A percentile compares a stretch with the other conserved stretches of the same genome.
phyloP scores from a whole-genome alignment of 2,797 vertebrate species.

The Ambastaia sidthimunki region DNA sequence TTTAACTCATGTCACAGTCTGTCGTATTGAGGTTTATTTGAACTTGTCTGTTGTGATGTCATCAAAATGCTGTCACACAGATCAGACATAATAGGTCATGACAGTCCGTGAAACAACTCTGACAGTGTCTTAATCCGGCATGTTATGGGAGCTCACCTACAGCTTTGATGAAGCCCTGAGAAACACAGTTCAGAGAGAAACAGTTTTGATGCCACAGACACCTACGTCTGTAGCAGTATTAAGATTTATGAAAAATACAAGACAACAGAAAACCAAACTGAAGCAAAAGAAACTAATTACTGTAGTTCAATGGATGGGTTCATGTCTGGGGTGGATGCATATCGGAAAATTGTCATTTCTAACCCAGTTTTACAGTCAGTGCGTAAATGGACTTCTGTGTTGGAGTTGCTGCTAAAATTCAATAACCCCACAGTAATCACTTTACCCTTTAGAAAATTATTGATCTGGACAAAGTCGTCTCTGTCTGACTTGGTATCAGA shows the following conservation, averaged over 20 bases:
- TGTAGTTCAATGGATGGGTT: conserved; percentile 54
- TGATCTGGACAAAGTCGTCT: conserved; percentile 55
- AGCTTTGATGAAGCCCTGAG: conserved; percentile 23
- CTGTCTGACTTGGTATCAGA: conserved; percentile 48
- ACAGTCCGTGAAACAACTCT: conserved; percentile 37
- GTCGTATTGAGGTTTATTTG: conserved; percentile 31
- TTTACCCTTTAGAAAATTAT: conserved; percentile 62
- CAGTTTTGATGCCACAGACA: not conserved
- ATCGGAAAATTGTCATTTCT: conserved; percentile 59
- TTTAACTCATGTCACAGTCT: conserved; percentile 45
- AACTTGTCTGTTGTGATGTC: conserved; percentile 32
- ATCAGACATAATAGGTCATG: conserved; percentile 33
- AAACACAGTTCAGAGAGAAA: conserved; percentile 22
- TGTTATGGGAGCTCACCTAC: conserved; percentile 21
- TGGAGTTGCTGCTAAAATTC: conserved; percentile 58
- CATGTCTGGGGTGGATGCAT: conserved; percentile 33
- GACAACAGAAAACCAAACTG: conserved; percentile 43
- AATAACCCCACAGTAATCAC: conserved; percentile 57
- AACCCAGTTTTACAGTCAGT: conserved; percentile 57
- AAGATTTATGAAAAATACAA: conserved; percentile 1
- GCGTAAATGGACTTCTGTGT: conserved; percentile 55
- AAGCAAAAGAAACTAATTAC: conserved; percentile 56
- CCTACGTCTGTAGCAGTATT: not conserved
- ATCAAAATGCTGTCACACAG: conserved; percentile 17
- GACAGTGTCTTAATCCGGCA: conserved; percentile 4